Base-by-base conservation (phyloP, 53 echinoderm and acorn worm genomes). In the Apostichopus leukothele region DNA sequence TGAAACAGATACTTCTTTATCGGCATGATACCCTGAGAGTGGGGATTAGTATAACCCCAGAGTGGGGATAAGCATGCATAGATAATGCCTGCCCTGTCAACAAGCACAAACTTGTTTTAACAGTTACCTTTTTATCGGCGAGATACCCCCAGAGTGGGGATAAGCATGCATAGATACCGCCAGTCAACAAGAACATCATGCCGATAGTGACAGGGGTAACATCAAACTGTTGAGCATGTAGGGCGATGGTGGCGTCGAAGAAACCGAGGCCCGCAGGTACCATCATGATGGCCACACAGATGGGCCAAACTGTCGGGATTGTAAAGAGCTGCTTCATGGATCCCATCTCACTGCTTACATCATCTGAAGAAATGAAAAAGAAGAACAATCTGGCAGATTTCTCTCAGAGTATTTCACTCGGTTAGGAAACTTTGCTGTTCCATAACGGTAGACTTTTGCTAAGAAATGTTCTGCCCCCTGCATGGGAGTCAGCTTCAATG, bases 291-390 rank as follows among this genome's bases (percentile, higher is more conserved):
- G 87, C 87, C 27, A 50, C 68, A 53, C 74, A 74, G 74, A 87
- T 87, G 53, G 87, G 87, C 87, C 87, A 87, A n/a, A 87, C 25
- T 5, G 57, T 18, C 18, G 87, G 87, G 54, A 87, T 87, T 3
- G 51, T 16, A 6, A 87, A 18, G 5, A 87, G 75, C 51, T 87
- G 11, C 74, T 25, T 87, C 50, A 87, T 52, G 1, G 87, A 87
- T n/a, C 87, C 87, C 87, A 75, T 87, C 53, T 75, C 75, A 52
- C 57, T 52, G 55, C 75, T 75, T 5, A 52, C 21, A 52, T 14
- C 87, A 52, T 75, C 87, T 87, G 87, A 9, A 50, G 19, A 87
- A 21, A 50, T 3, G 39, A 39, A 39, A 39, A 39, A 39, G 39
- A 39, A 2, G 39, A 39, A 39, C 39, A 39, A 39, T 39, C 39